A percentile compares a stretch with the other conserved stretches of the same genome.
These are phyloP conservation scores for Chelmon rostratus DNA, from an alignment of 2,797 vertebrate genomes.

Conservation along the genomic window DNA sequence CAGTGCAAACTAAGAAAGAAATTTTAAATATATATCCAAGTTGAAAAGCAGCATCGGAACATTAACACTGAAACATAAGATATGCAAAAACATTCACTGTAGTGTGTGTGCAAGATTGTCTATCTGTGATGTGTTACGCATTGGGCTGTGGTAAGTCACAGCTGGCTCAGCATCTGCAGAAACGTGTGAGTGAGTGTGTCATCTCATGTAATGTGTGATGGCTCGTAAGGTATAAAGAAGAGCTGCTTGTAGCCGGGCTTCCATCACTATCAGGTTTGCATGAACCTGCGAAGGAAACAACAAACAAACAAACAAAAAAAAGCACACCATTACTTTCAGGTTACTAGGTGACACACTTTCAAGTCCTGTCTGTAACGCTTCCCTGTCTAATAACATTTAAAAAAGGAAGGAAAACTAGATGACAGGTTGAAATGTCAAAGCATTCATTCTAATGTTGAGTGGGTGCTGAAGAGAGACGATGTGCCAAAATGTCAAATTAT, in stretches of 20 bases:
- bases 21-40: conserved; percentile 61
- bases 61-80: conserved; percentile 73
- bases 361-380: conserved; percentile 18
- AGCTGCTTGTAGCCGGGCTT: conserved; percentile 85
- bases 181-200: conserved; percentile 46
- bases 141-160: conserved; percentile 50
- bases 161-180: conserved; percentile 77
- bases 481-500: conserved; percentile 60
- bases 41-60: conserved; percentile 69
- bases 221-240: conserved; percentile 86
- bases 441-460: conserved; percentile 32
- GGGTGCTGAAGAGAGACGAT: conserved; percentile 20
- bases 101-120: conserved; percentile 44
- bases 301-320: neutral
- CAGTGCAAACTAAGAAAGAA: conserved; percentile 76
- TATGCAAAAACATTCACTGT: conserved; percentile 67
- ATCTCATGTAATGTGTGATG: conserved; percentile 88
- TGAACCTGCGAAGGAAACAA: conserved; percentile 79
- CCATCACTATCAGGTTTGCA: conserved; percentile 86
- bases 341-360: conserved; percentile 48
- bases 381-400: conserved; percentile 46
- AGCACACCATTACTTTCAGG: conserved; percentile 31
- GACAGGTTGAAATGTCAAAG: conserved; percentile 54
- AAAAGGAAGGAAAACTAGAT: conserved; percentile 17
- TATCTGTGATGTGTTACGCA: conserved; percentile 17